These are phyloP conservation scores for Athene noctua DNA, from an alignment of 2,113 vertebrate species.

Conservation along the genomic window DNA sequence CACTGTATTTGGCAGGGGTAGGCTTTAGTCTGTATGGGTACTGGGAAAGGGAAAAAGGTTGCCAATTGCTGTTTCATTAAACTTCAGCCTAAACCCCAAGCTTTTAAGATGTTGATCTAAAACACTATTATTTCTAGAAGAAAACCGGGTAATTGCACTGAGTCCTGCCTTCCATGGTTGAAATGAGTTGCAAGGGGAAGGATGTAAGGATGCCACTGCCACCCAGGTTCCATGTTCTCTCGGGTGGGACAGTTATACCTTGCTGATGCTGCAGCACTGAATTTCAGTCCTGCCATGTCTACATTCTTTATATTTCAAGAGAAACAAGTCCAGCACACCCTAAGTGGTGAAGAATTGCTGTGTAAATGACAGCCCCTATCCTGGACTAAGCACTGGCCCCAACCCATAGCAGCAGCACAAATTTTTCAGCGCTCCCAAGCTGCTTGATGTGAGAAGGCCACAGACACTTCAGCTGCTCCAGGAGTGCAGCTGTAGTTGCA, in stretches of 20 bases:
- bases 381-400: neutral
- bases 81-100: neutral
- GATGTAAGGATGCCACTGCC: neutral
- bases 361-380: neutral
- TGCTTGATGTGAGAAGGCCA: neutral
- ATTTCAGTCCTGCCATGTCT: neutral
- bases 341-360: neutral
- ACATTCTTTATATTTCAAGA: neutral
- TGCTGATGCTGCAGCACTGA: neutral
- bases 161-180: neutral
- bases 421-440: neutral
- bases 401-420: fast-evolving
- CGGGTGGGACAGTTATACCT: too few relatives aligned
- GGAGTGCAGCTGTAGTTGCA: neutral
- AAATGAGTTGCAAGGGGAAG: neutral
- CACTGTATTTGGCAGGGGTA: neutral
- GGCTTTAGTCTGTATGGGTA: neutral
- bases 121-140: neutral
- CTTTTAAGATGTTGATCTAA: neutral
- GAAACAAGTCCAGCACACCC: neutral
- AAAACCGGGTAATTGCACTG: neutral
- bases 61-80: neutral
- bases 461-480: neutral
- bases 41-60: neutral
- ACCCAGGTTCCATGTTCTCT: neutral